Evolutionary conservation across 2,797 vertebrate species (phyloP).

Genomic region (Intellagama lesueurii): DNA sequence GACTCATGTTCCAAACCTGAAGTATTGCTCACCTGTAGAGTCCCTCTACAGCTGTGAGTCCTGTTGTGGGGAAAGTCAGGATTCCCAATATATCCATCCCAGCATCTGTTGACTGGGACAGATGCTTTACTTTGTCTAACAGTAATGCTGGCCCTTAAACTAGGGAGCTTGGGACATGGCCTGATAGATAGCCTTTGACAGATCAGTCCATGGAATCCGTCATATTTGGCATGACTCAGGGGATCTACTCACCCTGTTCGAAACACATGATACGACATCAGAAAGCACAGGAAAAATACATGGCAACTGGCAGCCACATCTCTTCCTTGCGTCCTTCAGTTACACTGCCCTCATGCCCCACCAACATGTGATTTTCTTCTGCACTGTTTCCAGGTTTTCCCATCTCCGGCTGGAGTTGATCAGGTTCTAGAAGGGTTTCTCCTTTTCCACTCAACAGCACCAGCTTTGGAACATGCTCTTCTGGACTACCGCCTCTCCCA

Average conservation of each 20-base stretch:
- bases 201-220: neutral
- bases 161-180: neutral
- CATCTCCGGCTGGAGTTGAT: neutral
- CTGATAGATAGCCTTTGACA: no score
- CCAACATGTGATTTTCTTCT: neutral
- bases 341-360: neutral
- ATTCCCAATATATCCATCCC: neutral
- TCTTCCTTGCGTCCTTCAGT: neutral
- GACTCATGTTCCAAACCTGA: no score
- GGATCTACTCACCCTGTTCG: neutral
- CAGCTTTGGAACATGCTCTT: neutral
- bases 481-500: neutral
- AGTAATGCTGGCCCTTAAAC: neutral
- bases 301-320: neutral
- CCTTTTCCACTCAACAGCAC: constrained; percentile 6
- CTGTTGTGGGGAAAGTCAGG: no score
- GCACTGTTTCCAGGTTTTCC: neutral
- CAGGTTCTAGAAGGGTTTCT: neutral
- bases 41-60: no score
- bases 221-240: neutral
- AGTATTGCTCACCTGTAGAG: no score
- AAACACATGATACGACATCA: neutral
- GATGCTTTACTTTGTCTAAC: neutral
- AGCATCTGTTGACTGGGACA: neutral
- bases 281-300: neutral